Conservation (phyloP, 2,113 vertebrate genomes). For the Syngnathus floridae region DNA sequence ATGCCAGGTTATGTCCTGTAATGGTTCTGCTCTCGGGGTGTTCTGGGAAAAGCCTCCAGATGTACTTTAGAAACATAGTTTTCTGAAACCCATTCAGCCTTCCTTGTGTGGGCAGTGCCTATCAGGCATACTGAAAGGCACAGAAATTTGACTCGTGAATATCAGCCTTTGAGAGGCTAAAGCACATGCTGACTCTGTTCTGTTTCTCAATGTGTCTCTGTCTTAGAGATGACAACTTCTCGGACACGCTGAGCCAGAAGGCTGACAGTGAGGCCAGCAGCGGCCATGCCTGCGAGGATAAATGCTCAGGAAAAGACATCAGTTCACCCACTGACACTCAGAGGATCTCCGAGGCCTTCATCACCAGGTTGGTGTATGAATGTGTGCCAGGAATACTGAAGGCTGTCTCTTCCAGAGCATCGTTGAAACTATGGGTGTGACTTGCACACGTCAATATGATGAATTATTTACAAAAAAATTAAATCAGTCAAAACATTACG, state of each 20-base stretch:
- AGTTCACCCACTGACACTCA: constrained; percentile 82
- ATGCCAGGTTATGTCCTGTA: constrained; percentile 19
- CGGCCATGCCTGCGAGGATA: constrained; percentile 86
- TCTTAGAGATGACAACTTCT: constrained; percentile 93
- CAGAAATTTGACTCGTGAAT: constrained; percentile 46
- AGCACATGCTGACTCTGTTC: constrained; percentile 37
- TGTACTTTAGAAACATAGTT: constrained; percentile 28
- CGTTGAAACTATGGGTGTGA: neutral
- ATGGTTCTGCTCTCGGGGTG: neutral
- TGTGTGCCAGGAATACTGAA: neutral
- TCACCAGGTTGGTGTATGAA: constrained; percentile 72
- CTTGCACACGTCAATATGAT: too few species aligned
- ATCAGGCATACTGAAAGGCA: constrained; percentile 31
- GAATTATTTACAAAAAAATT: too few species aligned
- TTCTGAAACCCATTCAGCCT: constrained; percentile 21
- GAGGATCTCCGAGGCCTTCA: constrained; percentile 80
- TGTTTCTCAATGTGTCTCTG: constrained; percentile 27
- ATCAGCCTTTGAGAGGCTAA: constrained; percentile 22
- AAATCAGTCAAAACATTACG: too few species aligned
- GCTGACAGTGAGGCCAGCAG: constrained; percentile 96
- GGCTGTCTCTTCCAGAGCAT: neutral
- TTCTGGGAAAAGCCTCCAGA: neutral
- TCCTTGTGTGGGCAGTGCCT: constrained; percentile 9
- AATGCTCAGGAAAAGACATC: constrained; percentile 86
- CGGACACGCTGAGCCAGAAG: constrained; percentile 95